Evolutionary conservation across 2,797 vertebrate species (phyloP).

Genomic region (Eospalax fontanierii): DNA sequence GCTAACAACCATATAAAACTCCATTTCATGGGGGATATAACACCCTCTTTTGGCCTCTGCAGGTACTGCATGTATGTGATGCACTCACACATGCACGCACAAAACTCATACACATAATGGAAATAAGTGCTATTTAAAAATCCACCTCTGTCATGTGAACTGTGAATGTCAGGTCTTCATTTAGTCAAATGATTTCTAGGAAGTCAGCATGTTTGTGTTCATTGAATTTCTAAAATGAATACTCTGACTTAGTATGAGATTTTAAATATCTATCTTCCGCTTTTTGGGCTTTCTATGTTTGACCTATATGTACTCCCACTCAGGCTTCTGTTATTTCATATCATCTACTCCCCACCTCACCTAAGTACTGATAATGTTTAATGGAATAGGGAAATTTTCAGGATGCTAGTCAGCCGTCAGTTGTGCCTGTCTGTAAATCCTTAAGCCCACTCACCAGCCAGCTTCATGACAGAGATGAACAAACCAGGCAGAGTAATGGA

Average conservation of each 20-base stretch:
- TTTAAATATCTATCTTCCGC: not conserved
- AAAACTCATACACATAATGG: too few species aligned
- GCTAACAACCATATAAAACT: too few species aligned
- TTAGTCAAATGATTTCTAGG: conserved; percentile 15
- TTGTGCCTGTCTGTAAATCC: not conserved
- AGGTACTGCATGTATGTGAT: too few species aligned
- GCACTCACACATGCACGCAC: too few species aligned
- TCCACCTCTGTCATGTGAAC: not conserved
- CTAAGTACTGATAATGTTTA: not conserved
- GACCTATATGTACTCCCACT: not conserved
- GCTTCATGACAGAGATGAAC: not conserved
- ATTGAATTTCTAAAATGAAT: conserved; percentile 38
- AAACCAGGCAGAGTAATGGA: not conserved
- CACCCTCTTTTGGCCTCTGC: too few species aligned
- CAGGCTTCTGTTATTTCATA: not conserved
- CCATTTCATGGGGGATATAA: too few species aligned
- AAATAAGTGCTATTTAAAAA: too few species aligned
- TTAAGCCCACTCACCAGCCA: conserved; percentile 7
- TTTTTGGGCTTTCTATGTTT: conserved; percentile 22
- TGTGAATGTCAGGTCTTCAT: not conserved
- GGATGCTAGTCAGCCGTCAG: not conserved
- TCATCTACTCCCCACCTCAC: not conserved
- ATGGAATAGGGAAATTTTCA: not conserved
- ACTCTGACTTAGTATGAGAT: not conserved
- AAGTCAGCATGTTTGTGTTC: not conserved